These are phyloP conservation scores for Mechanitis messenoides DNA, from an alignment of 2,888 invertebrate species.

Conservation along the genomic window DNA sequence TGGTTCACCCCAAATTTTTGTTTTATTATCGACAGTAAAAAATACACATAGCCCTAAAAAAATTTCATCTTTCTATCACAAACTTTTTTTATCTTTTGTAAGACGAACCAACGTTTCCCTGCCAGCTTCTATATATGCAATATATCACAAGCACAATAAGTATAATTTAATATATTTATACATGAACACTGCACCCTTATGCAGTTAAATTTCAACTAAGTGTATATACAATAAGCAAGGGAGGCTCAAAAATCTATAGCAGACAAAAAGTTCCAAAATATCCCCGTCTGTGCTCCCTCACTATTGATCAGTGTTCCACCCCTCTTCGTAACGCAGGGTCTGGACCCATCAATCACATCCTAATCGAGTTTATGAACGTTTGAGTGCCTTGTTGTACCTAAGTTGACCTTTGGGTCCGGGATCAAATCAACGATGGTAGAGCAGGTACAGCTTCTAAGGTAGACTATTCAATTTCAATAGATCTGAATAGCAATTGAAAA, in stretches of 20 bases:
- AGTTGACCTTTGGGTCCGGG: slow-evolving; percentile 24
- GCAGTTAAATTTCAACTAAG: too few species aligned
- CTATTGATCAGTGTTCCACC: slow-evolving; percentile 23
- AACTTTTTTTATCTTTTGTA: too few species aligned
- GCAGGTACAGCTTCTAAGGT: slow-evolving; percentile 5
- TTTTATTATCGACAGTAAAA: too few species aligned
- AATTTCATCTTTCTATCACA: too few species aligned
- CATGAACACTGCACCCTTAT: too few species aligned
- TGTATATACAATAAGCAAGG: too few species aligned
- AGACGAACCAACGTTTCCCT: too few species aligned
- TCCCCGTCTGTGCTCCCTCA: slow-evolving; percentile 7
- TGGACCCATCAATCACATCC: slow-evolving; percentile 55
- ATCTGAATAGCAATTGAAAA: background rate
- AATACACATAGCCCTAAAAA: too few species aligned
- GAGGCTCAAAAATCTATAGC: background rate
- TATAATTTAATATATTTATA: too few species aligned
- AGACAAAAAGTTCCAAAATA: slow-evolving; percentile 15
- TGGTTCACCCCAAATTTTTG: too few species aligned
- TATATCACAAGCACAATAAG: too few species aligned
- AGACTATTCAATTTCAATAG: slow-evolving; percentile 2
- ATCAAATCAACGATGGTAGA: slow-evolving; percentile 5
- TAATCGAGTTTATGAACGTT: slow-evolving; percentile 61
- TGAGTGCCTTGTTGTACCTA: slow-evolving; percentile 36
- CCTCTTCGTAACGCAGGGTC: slow-evolving; percentile 35
- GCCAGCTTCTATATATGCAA: too few species aligned